Conservation (phyloP, 2,113 vertebrate genomes). For the Catharus minimus region DNA sequence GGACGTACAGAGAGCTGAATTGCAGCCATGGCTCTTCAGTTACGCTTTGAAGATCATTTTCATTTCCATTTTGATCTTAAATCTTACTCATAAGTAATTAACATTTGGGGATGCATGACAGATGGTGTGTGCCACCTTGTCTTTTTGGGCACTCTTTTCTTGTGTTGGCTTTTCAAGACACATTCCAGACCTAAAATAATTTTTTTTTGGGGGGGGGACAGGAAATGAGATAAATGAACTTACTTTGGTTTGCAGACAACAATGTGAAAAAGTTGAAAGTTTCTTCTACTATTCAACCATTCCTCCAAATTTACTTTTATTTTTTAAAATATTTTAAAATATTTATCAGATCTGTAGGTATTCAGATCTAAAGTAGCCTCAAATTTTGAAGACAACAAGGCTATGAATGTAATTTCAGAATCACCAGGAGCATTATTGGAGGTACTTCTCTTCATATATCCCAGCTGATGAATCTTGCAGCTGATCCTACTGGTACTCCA, state of each 20-base stretch:
- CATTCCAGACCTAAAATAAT: neutral
- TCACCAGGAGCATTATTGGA: neutral
- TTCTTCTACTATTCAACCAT: neutral
- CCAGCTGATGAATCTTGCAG: neutral
- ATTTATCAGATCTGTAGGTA: neutral
- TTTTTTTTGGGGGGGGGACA: accelerated
- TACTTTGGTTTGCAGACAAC: neutral
- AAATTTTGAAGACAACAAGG: neutral
- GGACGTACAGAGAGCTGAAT: constrained; percentile 20
- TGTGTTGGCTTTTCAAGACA: constrained; percentile 33
- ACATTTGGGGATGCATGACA: constrained; percentile 50
- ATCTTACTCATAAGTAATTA: constrained; percentile 52
- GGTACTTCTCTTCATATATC: neutral
- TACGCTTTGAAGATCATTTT: constrained; percentile 53
- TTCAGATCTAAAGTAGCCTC: neutral
- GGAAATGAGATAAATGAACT: neutral
- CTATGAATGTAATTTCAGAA: neutral
- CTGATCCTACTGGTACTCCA: neutral
- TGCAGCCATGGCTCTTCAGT: constrained; percentile 29
- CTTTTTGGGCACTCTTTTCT: constrained; percentile 36
- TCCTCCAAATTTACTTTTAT: neutral
- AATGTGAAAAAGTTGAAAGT: neutral
- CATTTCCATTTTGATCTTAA: constrained; percentile 48
- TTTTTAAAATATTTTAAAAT: neutral
- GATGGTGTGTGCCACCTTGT: constrained; percentile 53